Evolutionary conservation across 2,797 vertebrate species (phyloP), one percentile per base, ranked within the genome.

Genomic region (Lithobates sylvaticus): DNA sequence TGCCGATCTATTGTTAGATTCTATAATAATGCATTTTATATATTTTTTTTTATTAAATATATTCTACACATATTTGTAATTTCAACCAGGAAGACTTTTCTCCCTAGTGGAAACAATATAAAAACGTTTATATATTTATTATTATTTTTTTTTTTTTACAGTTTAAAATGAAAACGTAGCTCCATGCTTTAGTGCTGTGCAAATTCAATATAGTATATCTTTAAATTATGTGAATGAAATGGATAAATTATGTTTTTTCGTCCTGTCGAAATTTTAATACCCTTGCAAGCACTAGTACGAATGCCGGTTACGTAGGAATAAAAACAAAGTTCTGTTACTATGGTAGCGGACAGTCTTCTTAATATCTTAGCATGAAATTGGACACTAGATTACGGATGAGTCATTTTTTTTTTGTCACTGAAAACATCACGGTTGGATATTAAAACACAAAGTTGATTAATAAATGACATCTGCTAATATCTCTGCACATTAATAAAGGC

Each of bases 21-120:
- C 96, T 97, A 97, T 94, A 96, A 94, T 97, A 96, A 96, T 93
- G 93, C 94, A 95, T 95, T 97, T 97, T 95, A 97, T 95, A 97
- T 96, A 95, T 95, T 96, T 96, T 96, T 86, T 86, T 86, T 78
- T 97, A 97, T 99, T 99, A 98, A 97, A 99, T 98, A 98, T 98
- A 98, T 96, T 97, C 97, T 99, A 99, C 97, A 98, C 91, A 88
- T 95, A 96, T 95, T 94, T 93, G 92, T 97, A 95, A 95, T 95
- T 96, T 96, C 95, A 95, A 92, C 94, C 94, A 95, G 95, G 95
- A 96, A 96, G 95, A 94, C 94, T 92, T 95, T 78, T 84, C 95
- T 96, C 96, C 96, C 96, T 93, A 96, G 93, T 95, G 96, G 95
- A 97, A 98, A 97, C 39, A 96, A 98, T 96, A 97, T 95, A 96